Base-by-base conservation (phyloP, 2,797 vertebrate genomes). In the Benthosema pterotum region DNA sequence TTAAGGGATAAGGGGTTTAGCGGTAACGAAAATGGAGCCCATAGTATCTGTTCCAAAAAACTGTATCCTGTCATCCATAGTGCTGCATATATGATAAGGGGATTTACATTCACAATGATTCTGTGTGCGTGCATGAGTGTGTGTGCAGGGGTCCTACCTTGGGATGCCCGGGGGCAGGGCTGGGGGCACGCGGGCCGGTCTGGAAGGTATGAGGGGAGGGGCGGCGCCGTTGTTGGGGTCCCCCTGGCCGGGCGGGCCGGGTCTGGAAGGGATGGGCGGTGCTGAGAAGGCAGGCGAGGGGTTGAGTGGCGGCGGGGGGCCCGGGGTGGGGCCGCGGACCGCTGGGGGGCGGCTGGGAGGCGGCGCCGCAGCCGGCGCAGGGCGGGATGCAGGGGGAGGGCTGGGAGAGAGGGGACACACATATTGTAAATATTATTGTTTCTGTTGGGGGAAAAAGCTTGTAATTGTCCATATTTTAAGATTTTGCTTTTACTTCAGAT, bases 141-240 rank as follows among this genome's bases (percentile, higher is more conserved):
- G 11, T 3, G 46, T n/a, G n/a, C n/a, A n/a, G n/a, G 9, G 43
- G 51, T 69, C 87, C 84, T 93, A 98, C 96, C 96, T 97, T 81
- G 96, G 93, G 25, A 93, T 83, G 4, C 92, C 91, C 0, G 92
- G 92, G 0, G 91, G 96, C 5, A 96, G 88, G 0, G 92, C 85
- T 0, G 96, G 96, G 11, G 96, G 96, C 43, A 97, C 89, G 0
- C 96, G 93, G 0, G 91, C 93, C 0, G 96, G 96, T 46, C 95
- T 90, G 9, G 93, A 94, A 0, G 96, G 96, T 74, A 97, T 83
- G 67, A 92, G 92, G 16, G 94, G 94, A 0, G 95, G 94, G 8
- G 91, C 70, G 0, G 60, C 15, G 7, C 65, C 90, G 0, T 86
- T 69, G 74, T 89, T 92, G 55, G 93, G 83, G 42, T 95, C 72